Percentiles rank a stretch among this genome's conserved stretches.
These are phyloP conservation scores for Zaprionus inermis DNA, from an alignment of 1,140 invertebrate genomes.

Conservation along the genomic window DNA sequence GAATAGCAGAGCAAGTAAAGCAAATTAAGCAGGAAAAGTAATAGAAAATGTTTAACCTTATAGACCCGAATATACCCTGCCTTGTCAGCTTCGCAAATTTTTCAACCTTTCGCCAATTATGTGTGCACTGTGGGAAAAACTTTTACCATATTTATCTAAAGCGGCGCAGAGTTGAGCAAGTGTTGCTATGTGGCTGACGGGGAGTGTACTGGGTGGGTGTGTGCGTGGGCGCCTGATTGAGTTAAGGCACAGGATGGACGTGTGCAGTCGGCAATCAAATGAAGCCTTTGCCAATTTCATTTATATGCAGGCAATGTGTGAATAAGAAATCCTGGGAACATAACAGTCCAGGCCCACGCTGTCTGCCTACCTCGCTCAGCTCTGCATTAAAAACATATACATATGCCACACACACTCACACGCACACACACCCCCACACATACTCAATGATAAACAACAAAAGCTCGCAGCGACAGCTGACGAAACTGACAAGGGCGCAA, in stretches of 20 bases:
- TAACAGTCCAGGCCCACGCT: constrained; percentile 49
- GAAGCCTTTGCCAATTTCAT: constrained; percentile 63
- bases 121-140: constrained; percentile 1
- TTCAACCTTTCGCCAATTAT: constrained; percentile 3
- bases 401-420: constrained; percentile 5
- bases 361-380: constrained; percentile 35
- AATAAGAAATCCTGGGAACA: constrained; percentile 53
- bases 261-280: constrained; percentile 72
- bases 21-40: not conserved
- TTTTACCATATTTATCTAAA: constrained; percentile 15
- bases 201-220: not conserved
- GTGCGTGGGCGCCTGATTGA: constrained; percentile 40
- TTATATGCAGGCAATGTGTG: constrained; percentile 57
- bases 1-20: not conserved
- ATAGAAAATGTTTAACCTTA: not conserved
- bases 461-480: constrained; percentile 1
- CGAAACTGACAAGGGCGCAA: constrained; percentile 9
- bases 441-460: constrained; percentile 11
- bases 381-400: constrained; percentile 43
- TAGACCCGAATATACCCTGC: not conserved
- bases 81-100: not conserved
- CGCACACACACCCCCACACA: too few relatives aligned
- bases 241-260: constrained; percentile 29
- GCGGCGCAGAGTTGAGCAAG: not conserved
- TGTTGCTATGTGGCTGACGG: constrained; percentile 1